These are phyloP conservation scores for Bellardia bayeri DNA, from an alignment of 2,888 invertebrate species.

Conservation along the genomic window DNA sequence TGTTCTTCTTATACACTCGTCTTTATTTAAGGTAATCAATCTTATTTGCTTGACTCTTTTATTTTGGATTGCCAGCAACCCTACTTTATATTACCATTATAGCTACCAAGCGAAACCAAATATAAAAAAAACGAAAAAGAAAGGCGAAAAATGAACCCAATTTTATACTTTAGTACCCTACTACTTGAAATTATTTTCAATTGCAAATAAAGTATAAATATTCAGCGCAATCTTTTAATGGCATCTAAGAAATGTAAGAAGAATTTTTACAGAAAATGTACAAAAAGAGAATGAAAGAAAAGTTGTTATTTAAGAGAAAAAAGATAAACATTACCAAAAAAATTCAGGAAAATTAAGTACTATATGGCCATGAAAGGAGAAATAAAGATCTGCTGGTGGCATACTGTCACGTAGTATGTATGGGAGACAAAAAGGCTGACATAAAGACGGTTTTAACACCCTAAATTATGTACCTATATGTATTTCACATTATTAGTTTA, in stretches of 20 bases:
- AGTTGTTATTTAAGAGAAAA: background rate
- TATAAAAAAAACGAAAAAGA: background rate
- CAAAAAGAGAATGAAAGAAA: background rate
- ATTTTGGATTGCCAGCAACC: background rate
- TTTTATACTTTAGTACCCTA: constrained; percentile 6
- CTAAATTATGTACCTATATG: too few relatives aligned
- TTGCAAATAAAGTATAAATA: constrained; percentile 46
- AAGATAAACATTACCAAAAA: constrained; percentile 10
- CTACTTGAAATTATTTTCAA: constrained; percentile 62
- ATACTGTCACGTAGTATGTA: too few relatives aligned
- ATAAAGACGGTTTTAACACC: too few relatives aligned
- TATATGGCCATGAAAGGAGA: background rate
- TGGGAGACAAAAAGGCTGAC: background rate
- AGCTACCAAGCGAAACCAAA: background rate
- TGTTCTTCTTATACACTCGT: background rate
- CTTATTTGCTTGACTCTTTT: constrained; percentile 36
- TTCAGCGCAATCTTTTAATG: constrained; percentile 65
- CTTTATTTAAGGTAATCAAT: constrained; percentile 61
- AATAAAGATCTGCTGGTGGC: background rate
- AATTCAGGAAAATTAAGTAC: background rate
- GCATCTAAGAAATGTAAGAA: constrained; percentile 52
- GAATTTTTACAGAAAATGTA: background rate
- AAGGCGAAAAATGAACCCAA: constrained; percentile 8
- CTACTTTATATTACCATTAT: constrained; percentile 2
- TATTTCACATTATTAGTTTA: too few relatives aligned